Evolutionary conservation across 2,113 vertebrate species (phyloP), one percentile per base, ranked within the genome.

Genomic region (Oncorhynchus clarkii): DNA sequence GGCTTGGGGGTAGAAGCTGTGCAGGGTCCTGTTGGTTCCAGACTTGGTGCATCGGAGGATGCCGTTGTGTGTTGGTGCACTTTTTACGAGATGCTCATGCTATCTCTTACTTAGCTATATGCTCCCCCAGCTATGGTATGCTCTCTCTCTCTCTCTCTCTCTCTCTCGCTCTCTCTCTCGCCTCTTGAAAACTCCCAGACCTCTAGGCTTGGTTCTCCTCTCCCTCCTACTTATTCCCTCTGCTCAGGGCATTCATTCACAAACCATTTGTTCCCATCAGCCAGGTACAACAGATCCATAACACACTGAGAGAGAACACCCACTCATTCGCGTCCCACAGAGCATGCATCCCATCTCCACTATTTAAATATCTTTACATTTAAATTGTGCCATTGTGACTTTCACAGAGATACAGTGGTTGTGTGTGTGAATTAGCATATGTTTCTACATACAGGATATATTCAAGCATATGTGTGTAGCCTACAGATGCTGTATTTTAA

Each of bases 341-440:
- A 24, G n/a, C n/a, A 22, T n/a, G 59, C 59, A 62, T 45, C 39
- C 8, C 2, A 11, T 62, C n/a, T 62, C 7, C n/a, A 22, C 59
- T 62, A 62, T 62, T 62, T 22, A 62, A 62, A 62, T 24, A 85
- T 82, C 80, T 83, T 67, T 51, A 78, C 74, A 78, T 82, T 82
- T 85, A 69, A 27, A 68, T 80, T 74, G 81, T 75, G 73, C 75
- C 72, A 34, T 62, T 77, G 71, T 72, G 39, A 29, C 54, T 24
- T 77, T 27, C 81, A 71, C 22, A 79, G 51, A 54, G 51, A 13
- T 54, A 14, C 51, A 54, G 51, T 16, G 51, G 51, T 14, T 18
- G 11, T 16, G 49, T 51, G 49, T 11, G 14, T 51, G 49, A 54
- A 54, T 54, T 54, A 16, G 14, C 49, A 54, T 54, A 16, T 54